These are phyloP conservation scores for Ladona fulva DNA, from an alignment of 1,140 invertebrate genomes.

Conservation along the genomic window DNA sequence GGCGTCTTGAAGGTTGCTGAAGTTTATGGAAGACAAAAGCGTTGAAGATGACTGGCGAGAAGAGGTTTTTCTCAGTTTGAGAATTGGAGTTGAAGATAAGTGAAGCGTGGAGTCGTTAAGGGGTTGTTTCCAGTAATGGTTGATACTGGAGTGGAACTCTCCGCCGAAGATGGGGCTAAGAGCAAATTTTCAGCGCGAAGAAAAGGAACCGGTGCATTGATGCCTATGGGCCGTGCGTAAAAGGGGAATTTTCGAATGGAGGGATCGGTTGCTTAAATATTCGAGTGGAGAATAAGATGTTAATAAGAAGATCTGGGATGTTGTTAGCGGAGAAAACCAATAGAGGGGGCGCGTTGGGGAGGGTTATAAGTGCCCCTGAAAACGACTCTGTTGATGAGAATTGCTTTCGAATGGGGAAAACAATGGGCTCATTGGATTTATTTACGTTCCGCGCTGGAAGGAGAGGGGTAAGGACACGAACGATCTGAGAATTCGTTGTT, in stretches of 20 bases:
- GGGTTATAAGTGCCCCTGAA: background rate
- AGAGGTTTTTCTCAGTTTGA: background rate
- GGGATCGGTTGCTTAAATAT: background rate
- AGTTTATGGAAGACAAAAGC: no score
- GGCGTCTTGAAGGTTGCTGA: no score
- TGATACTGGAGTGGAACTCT: background rate
- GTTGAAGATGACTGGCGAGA: no score
- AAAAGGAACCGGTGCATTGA: background rate
- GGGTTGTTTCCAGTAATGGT: background rate
- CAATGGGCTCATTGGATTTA: background rate
- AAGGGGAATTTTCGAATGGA: background rate
- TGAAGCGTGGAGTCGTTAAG: background rate
- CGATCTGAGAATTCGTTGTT: no score
- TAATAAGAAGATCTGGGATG: background rate
- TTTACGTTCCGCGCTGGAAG: background rate
- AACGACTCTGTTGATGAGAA: background rate
- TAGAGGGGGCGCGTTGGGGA: no score
- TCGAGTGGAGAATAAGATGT: background rate
- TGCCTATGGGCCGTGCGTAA: background rate
- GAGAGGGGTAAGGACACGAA: no score
- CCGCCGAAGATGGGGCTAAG: background rate
- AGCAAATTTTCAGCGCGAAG: background rate
- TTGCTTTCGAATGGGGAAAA: background rate
- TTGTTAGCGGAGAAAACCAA: background rate
- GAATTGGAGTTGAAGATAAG: background rate